phyloP scores from a whole-genome alignment of 2,797 vertebrate species.

The Falco novaeseelandiae region DNA sequence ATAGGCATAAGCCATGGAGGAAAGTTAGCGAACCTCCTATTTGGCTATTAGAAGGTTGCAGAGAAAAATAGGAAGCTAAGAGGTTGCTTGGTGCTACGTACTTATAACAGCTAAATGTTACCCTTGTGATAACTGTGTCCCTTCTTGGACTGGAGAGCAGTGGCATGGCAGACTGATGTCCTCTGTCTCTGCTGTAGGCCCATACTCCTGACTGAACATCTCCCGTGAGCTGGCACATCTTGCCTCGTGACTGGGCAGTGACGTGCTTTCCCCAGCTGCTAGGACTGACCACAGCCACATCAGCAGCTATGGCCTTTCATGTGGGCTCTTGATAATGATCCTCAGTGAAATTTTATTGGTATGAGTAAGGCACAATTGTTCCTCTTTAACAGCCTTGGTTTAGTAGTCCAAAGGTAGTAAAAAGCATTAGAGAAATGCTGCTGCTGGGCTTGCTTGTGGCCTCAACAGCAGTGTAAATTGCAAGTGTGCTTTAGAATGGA shows the following conservation, averaged over 20 bases:
- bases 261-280: not conserved
- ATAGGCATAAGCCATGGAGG: not conserved
- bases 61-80: not conserved
- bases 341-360: not conserved
- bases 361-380: not conserved
- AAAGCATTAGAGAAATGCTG: not conserved
- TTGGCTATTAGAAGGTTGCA: not conserved
- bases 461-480: not conserved
- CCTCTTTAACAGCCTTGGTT: not conserved
- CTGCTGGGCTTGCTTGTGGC: not conserved
- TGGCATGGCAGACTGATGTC: too few species aligned
- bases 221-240: not conserved
- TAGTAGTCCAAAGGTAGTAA: not conserved
- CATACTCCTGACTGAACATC: not conserved
- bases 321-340: not conserved
- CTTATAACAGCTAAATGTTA: not conserved
- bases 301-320: not conserved
- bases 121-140: not conserved
- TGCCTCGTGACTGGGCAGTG: not conserved
- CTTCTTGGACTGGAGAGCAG: not conserved
- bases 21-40: not conserved
- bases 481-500: not conserved
- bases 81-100: not conserved
- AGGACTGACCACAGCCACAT: not conserved
- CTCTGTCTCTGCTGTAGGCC: not conserved